phyloP scores from a whole-genome alignment of 2,797 vertebrate genomes.

The Ciconia nigra region DNA sequence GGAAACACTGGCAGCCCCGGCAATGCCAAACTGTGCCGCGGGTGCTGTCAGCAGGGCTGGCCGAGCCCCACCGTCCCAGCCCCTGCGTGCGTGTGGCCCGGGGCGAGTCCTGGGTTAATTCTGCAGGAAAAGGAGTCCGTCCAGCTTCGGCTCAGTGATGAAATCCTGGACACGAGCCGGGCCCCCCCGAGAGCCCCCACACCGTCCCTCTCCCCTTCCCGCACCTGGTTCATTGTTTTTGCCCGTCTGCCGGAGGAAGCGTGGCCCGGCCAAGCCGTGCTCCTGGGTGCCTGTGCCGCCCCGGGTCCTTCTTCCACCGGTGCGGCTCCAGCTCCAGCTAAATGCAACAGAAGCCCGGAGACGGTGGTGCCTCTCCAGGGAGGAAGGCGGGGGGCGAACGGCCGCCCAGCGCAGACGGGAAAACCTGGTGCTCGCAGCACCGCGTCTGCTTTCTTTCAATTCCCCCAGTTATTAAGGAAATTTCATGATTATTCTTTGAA shows the following conservation, averaged over 20 bases:
- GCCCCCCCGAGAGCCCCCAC: background rate
- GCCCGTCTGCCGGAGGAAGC: background rate
- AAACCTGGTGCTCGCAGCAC: accelerated
- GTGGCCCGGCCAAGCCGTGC: background rate
- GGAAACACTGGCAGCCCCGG: too few species aligned
- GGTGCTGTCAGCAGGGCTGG: background rate
- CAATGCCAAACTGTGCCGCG: accelerated
- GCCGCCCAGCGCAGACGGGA: accelerated
- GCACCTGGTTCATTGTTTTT: accelerated
- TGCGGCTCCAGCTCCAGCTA: too few species aligned
- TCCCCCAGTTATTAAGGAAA: background rate
- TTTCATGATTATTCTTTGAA: background rate
- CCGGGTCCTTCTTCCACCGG: background rate
- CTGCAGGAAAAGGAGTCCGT: background rate
- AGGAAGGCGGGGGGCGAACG: background rate
- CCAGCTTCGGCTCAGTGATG: background rate
- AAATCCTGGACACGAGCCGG: background rate
- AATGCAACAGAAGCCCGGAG: background rate
- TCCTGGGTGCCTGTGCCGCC: background rate
- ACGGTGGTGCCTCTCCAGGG: accelerated
- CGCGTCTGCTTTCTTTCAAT: background rate
- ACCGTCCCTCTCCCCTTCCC: background rate
- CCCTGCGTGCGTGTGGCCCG: accelerated
- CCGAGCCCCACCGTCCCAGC: background rate
- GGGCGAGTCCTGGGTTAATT: background rate